A percentile compares a stretch with the other conserved stretches of the same genome.
Evolutionary conservation across 2,113 vertebrate genomes (phyloP).

Genomic region (Trogon surrucura): DNA sequence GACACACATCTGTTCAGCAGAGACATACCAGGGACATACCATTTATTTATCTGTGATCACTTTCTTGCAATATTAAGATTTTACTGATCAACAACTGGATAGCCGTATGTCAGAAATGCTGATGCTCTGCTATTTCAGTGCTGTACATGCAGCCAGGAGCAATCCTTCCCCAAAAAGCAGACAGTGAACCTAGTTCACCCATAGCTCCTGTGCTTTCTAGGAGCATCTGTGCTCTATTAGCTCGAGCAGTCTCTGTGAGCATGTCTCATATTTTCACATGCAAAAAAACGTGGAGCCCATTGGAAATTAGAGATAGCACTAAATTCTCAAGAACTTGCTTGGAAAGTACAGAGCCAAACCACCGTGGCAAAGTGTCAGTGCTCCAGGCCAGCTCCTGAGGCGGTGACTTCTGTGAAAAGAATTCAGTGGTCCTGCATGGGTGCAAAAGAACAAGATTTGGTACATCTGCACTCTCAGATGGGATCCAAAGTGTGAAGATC

Average conservation of each 20-base stretch:
- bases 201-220: fast-evolving
- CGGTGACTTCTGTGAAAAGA: not conserved
- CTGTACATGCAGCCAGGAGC: not conserved
- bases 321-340: not conserved
- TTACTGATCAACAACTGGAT: not conserved
- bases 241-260: not conserved
- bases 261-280: not conserved
- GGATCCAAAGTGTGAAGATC: not conserved
- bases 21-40: no score
- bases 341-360: not conserved
- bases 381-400: not conserved
- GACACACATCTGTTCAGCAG: not conserved
- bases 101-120: not conserved
- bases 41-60: not conserved
- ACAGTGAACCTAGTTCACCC: not conserved
- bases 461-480: not conserved
- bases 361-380: not conserved
- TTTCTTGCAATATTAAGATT: not conserved
- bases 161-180: not conserved
- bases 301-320: not conserved
- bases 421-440: not conserved
- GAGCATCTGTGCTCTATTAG: not conserved
- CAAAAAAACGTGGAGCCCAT: not conserved
- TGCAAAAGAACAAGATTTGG: not conserved
- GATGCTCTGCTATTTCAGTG: not conserved